Conservation (phyloP, 2,113 vertebrate species). For the Calonectris borealis region DNA sequence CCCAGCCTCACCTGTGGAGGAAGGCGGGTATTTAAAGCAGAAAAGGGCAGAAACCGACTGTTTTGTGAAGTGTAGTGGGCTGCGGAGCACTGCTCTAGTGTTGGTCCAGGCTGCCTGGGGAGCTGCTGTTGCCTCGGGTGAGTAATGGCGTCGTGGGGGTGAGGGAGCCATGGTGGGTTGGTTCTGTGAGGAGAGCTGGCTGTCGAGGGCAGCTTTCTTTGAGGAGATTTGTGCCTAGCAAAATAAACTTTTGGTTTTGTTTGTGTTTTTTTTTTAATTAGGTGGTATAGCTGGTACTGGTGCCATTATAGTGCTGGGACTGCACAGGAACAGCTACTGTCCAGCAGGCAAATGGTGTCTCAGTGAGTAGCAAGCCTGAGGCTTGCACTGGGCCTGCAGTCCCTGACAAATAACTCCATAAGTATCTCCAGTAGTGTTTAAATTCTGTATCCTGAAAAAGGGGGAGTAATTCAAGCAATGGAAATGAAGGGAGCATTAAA, state of each 20-base stretch:
- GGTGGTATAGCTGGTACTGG: fast-evolving
- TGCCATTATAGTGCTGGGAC: fast-evolving
- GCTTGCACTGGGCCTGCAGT: not conserved
- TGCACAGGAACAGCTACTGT: fast-evolving
- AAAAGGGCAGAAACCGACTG: fast-evolving
- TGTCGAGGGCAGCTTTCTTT: not conserved
- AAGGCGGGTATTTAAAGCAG: not conserved
- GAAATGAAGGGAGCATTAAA: not conserved
- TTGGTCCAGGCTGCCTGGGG: fast-evolving
- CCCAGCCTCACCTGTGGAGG: not conserved
- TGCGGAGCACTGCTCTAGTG: fast-evolving
- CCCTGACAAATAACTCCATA: fast-evolving
- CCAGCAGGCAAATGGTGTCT: fast-evolving
- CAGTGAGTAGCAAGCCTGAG: not conserved
- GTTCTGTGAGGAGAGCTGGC: too few species aligned
- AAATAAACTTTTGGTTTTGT: not conserved
- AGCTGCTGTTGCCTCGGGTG: not conserved
- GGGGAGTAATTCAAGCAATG: fast-evolving
- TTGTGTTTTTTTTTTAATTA: too few species aligned
- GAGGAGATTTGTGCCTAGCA: fast-evolving
- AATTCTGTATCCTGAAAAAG: fast-evolving
- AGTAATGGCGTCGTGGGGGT: fast-evolving
- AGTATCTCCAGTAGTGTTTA: fast-evolving
- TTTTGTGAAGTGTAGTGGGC: fast-evolving
- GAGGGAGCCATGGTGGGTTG: fast-evolving